These are phyloP conservation scores for Hirundichthys speculiger DNA, from an alignment of 2,113 vertebrate genomes.

Conservation along the genomic window DNA sequence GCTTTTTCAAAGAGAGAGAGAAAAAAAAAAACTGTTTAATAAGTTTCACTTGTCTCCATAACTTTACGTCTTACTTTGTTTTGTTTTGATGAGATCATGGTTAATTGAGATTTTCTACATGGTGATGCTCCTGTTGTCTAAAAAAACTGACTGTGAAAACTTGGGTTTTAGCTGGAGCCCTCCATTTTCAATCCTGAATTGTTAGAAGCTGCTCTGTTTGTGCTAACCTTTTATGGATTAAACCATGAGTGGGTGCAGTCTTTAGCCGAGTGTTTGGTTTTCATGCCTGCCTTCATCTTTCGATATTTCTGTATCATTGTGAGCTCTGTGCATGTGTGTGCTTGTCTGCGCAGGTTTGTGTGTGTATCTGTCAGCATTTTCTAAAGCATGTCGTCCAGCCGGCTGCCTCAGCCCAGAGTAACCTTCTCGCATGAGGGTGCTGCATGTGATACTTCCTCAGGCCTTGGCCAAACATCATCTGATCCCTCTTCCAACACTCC, in stretches of 20 bases:
- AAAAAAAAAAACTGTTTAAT: constrained; percentile 10
- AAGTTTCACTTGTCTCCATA: no score
- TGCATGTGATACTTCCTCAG: constrained; percentile 82
- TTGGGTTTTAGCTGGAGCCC: no score
- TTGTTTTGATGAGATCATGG: constrained; percentile 24
- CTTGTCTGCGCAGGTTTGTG: constrained; percentile 12
- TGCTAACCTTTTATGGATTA: constrained; percentile 56
- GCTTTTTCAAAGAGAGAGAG: constrained; percentile 10
- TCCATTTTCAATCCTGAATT: no score
- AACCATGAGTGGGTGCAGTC: constrained; percentile 56
- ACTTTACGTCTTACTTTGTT: neutral
- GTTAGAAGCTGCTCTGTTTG: no score
- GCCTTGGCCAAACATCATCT: constrained; percentile 75
- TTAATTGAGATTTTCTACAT: constrained; percentile 37
- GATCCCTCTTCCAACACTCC: constrained; percentile 67
- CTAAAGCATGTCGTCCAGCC: constrained; percentile 54
- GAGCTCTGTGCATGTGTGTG: constrained; percentile 12
- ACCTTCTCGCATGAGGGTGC: constrained; percentile 78
- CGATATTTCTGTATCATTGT: constrained; percentile 31
- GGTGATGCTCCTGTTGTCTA: constrained; percentile 13
- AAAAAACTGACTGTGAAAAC: no score
- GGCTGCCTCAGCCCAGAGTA: constrained; percentile 61
- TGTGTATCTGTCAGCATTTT: constrained; percentile 59
- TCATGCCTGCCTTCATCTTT: constrained; percentile 25
- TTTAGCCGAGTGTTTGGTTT: constrained; percentile 37